Base-by-base conservation (phyloP, 2,888 invertebrate genomes). In the Lagria hirta region DNA sequence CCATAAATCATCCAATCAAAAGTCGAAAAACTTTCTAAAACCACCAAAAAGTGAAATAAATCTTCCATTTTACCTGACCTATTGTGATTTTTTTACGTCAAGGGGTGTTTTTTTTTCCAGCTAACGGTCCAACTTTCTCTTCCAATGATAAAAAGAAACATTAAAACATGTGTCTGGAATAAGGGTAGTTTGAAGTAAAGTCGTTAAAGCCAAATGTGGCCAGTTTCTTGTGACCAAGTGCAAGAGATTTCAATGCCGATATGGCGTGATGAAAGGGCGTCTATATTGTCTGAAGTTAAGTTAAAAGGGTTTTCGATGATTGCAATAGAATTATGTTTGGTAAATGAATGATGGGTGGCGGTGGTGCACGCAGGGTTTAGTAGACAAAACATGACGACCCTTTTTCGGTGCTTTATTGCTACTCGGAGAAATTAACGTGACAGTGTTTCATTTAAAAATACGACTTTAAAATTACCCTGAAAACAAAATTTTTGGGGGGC, bases 121-220 rank as follows among this genome's bases (percentile, higher is more conserved):
- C 30, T 43, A 43, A 36, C 43, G 40, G 24, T 26, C 10, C 32
- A 46, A 41, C 36, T 46, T 41, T 41, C 35, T 34, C 34, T 37
- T 44, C 21, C 20, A 33, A 24, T 17, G 37, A 21, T 14, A 34
- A 34, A 40, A 45, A 40, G 24, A 18, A 27, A 28, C 35, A 23
- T 28, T 27, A 15, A 30, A 30, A 43, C 43, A 37, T 24, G 17
- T 41, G 35, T 43, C 50, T 53, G 49, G 52, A 52, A 51, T 52
- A 60, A 57, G 61, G 61, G 61, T 58, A 63, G 61, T 63, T 64
- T 59, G 57, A 59, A n/a, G n/a, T n/a, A 61, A 64, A 64, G 62
- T 64, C 65, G 62, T 65, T 65, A 60, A 53, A 51, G 56, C 54
- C 65, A 62, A 63, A 56, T 62, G 63, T 60, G 57, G 54, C 55